Evolutionary conservation across 2,888 invertebrate genomes (phyloP), one percentile per base, ranked within the genome.

Genomic region (Agriopis aurantiaria): DNA sequence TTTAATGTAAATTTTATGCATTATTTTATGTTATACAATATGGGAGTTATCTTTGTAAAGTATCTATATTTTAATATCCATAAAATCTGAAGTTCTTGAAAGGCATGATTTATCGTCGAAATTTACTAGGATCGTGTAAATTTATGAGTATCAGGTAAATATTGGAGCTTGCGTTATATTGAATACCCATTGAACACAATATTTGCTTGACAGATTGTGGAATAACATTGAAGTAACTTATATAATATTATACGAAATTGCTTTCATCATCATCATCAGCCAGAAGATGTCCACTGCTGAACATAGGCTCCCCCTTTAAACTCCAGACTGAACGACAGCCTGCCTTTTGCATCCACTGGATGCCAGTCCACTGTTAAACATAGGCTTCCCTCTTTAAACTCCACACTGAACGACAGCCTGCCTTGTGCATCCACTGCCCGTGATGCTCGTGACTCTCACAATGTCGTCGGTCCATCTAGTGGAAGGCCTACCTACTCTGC

Each of bases 31-130:
- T 52, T 55, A 43, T 45, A 46, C 46, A 23, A 58, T 58, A 58
- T 46, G 12, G 6, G 11, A 45, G 58, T 23, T 58, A 58, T 58
- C 45, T 58, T 46, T 58, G 45, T 23, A 58, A 58, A 52, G 51
- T 55, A 62, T 46, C 53, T 8, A 40, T 43, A 51, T 46, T 61
- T 49, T 58, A 45, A 63, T 51, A 40, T 66, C 43, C 55, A 58
- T 49, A 61, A 52, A 61, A 51, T 62, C 53, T 64, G 52, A 43
- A 55, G 59, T 45, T 65, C 49, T 59, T 23, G 17, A 43, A 49
- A 69, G 45, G 40, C 23, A 64, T 53, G 65, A 69, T 65, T 68
- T 68, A 69, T 58, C 45, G 49, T 51, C 3, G 5, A 40, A 56
- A 69, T 65, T 65, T 56, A 58, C 41, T n/a, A 53, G 53, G 17